Conservation (phyloP, 2,113 vertebrate genomes). For the Xiphorhynchus elegans region DNA sequence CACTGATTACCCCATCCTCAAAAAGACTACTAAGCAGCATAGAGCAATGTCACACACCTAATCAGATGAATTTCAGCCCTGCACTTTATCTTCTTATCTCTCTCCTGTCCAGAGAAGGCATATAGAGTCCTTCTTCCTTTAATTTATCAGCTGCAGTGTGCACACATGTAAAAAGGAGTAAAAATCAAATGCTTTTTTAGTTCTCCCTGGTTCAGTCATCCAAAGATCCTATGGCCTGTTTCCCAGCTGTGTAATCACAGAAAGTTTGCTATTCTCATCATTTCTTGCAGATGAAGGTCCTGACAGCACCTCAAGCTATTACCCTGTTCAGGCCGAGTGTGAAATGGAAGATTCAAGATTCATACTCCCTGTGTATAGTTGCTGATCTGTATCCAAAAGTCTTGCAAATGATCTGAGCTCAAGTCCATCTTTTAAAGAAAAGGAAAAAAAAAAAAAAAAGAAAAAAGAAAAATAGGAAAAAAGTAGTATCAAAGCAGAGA, state of each 20-base stretch:
- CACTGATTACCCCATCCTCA: background rate
- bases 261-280: conserved; percentile 54
- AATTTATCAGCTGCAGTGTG: background rate
- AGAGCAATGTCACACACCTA: background rate
- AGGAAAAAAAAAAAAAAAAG: background rate
- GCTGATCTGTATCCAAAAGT: conserved; percentile 60
- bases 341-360: conserved; percentile 63
- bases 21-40: background rate
- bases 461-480: rapidly evolving
- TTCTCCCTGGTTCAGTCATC: background rate
- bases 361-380: background rate
- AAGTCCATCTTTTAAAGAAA: background rate
- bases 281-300: conserved; percentile 56
- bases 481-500: background rate
- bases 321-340: conserved; percentile 46
- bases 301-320: conserved; percentile 61
- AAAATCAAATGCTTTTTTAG: conserved; percentile 28
- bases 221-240: conserved; percentile 28
- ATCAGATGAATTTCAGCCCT: background rate
- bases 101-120: background rate
- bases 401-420: conserved; percentile 31
- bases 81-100: background rate
- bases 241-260: conserved; percentile 39
- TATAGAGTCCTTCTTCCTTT: background rate
- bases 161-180: background rate